phyloP scores from a whole-genome alignment of 2,113 vertebrate species.

The Bubo bubo region DNA sequence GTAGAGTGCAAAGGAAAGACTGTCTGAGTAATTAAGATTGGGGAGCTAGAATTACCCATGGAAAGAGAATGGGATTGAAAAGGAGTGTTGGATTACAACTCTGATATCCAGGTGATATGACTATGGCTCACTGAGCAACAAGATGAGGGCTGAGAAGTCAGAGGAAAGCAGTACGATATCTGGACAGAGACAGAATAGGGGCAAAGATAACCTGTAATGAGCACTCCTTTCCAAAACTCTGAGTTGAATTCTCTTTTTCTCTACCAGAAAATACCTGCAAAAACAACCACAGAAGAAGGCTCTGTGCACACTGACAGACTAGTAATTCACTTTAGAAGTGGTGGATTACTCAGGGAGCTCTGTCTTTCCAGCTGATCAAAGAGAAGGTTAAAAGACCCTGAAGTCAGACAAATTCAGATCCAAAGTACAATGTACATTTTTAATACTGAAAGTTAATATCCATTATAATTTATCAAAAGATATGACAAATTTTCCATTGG shows the following conservation, averaged over 20 bases:
- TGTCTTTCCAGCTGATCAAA: not conserved
- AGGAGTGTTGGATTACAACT: not conserved
- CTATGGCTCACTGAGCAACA: not conserved
- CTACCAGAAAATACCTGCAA: not conserved
- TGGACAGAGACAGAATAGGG: not conserved
- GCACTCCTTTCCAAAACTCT: not conserved
- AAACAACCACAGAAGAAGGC: not conserved
- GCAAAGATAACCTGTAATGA: not conserved
- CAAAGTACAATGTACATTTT: not conserved
- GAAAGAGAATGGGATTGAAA: conserved; percentile 20
- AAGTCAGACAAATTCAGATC: not conserved
- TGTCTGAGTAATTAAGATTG: not conserved
- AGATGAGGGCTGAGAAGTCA: not conserved
- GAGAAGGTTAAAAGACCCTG: not conserved
- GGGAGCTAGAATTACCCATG: not conserved
- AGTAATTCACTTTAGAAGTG: not conserved
- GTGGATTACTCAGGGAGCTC: not conserved
- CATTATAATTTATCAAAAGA: not conserved
- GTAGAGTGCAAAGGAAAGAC: not conserved
- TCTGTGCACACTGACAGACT: not conserved
- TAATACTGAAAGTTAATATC: not conserved
- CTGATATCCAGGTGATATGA: not conserved
- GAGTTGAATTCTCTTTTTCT: not conserved
- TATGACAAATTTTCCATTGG: not conserved
- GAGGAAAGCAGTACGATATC: not conserved